phyloP scores from a whole-genome alignment of 2,797 vertebrate genomes.

The Pampus argenteus region DNA sequence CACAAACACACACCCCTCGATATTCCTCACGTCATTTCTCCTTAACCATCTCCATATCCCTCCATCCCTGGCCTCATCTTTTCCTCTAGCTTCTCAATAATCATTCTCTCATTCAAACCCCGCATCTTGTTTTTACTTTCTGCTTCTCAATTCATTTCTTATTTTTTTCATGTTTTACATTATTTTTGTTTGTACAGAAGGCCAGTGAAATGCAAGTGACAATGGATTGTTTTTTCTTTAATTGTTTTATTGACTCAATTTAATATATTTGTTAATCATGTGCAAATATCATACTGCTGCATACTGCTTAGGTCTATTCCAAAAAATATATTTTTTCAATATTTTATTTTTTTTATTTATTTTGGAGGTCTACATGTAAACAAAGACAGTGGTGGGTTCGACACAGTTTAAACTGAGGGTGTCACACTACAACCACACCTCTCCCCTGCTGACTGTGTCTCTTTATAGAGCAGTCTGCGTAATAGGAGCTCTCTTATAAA shows the following conservation, averaged over 20 bases:
- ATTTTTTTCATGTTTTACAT: neutral
- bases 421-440: constrained; percentile 60
- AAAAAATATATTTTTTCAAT: too few species aligned
- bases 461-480: constrained; percentile 76
- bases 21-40: constrained; percentile 69
- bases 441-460: constrained; percentile 64
- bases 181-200: neutral
- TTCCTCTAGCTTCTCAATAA: constrained; percentile 40
- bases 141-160: neutral
- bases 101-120: constrained; percentile 20
- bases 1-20: constrained; percentile 71
- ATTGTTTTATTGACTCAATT: neutral
- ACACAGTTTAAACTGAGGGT: constrained; percentile 56
- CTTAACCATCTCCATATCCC: constrained; percentile 70
- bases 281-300: neutral
- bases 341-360: too few species aligned
- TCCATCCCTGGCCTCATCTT: constrained; percentile 70
- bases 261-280: neutral
- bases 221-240: neutral
- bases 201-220: constrained; percentile 1
- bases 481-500: constrained; percentile 80
- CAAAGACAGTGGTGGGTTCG: constrained; percentile 39
- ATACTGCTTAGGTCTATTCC: neutral
- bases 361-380: constrained; percentile 58
- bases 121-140: constrained; percentile 2